These are phyloP conservation scores for Acyrthosiphon pisum DNA, from an alignment of 1,140 invertebrate species.

Conservation along the genomic window DNA sequence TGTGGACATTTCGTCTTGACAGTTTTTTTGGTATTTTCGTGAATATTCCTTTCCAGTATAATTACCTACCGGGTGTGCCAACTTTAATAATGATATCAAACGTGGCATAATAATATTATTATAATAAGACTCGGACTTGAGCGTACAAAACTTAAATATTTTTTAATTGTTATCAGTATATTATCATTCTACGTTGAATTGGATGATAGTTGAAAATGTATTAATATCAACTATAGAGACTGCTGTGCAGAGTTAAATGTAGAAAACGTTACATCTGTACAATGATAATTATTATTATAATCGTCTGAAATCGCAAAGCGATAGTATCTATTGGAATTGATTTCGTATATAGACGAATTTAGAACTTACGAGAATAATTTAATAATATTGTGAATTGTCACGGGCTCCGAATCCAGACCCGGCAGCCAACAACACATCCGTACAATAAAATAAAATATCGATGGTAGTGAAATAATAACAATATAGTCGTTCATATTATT, in stretches of 20 bases:
- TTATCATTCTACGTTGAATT: too few species aligned
- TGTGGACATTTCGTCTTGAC: too few species aligned
- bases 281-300: neutral
- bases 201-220: too few species aligned
- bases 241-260: neutral
- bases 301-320: neutral
- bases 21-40: too few species aligned
- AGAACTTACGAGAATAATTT: neutral
- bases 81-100: too few species aligned
- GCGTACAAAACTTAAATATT: too few species aligned
- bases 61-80: too few species aligned
- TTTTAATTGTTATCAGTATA: too few species aligned
- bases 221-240: neutral
- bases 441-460: constrained; percentile 8
- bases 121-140: too few species aligned
- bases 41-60: too few species aligned
- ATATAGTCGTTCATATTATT: neutral
- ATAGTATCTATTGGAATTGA: neutral
- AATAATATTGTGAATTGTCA: neutral
- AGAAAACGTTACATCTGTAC: neutral
- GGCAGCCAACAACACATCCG: neutral
- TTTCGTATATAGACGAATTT: neutral
- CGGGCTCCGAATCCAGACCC: neutral
- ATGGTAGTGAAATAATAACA: neutral
- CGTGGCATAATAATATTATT: too few species aligned